Conservation (phyloP, 2,113 vertebrate species). For the Macheiramphus alcinus region DNA sequence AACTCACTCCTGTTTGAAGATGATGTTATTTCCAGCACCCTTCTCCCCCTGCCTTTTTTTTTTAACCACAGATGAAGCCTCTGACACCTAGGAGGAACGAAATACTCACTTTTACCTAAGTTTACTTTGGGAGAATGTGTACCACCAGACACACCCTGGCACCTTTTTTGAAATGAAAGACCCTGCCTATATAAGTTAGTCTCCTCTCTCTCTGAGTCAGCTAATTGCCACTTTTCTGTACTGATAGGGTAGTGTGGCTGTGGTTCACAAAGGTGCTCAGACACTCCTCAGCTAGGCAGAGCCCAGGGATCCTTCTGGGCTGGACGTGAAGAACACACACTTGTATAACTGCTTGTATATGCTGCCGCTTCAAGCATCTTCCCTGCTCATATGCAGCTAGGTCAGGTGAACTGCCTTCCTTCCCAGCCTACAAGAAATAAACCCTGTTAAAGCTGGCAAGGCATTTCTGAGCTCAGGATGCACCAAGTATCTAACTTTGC, state of each 20-base stretch:
- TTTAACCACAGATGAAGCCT: background rate
- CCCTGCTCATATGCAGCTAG: background rate
- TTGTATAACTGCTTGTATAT: background rate
- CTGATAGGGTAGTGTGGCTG: fast-evolving
- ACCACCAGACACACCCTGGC: background rate
- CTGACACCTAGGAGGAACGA: background rate
- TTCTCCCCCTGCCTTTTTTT: fast-evolving
- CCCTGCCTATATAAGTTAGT: fast-evolving
- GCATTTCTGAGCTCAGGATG: background rate
- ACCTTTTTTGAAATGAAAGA: background rate
- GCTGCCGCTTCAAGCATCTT: background rate
- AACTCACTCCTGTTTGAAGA: background rate
- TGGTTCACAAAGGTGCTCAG: background rate
- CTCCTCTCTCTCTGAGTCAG: background rate
- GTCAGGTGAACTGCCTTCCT: background rate
- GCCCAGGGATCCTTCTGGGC: background rate
- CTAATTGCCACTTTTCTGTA: background rate
- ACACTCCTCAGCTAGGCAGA: background rate
- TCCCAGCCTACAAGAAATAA: background rate
- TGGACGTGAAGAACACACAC: background rate
- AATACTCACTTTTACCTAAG: background rate
- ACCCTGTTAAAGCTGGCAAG: background rate
- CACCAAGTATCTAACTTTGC: background rate
- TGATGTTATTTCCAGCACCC: background rate
- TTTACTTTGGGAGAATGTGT: background rate